Base-by-base conservation (phyloP, 2,113 vertebrate species). In the Chloropsis hardwickii region DNA sequence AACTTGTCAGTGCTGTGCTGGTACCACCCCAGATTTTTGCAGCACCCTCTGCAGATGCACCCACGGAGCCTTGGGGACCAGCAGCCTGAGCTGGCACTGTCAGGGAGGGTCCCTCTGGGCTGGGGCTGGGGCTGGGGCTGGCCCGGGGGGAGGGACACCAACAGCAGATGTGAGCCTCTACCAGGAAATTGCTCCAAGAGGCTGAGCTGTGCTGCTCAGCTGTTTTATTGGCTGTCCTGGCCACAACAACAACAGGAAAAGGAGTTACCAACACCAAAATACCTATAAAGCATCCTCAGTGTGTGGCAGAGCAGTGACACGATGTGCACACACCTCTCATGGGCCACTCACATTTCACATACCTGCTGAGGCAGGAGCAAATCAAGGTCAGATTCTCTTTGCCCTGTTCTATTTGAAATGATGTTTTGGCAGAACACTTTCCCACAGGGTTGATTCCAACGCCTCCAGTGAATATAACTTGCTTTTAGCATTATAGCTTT, bases 51-150 rank as follows among this genome's bases (percentile, higher is more conserved):
- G 51, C 25, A 42, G 42, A 11, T 54, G 31, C 2, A 13, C 10
- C 22, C 23, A 16, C 0, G 0, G 39, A n/a, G 11, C 47, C 45
- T 2, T 28, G 17, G 42, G 65, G 23, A 40, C 40, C 40, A 29
- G 0, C 5, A 10, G 23, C 48, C 31, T 48, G 7, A 3, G 19
- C n/a, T 31, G 25, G n/a, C 40, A 2, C 23, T 48, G 20, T 5
- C 39, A 10, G 33, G 53, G 35, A 48, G 18, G 7, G 6, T 35
- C 39, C 51, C 10, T 47, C 13, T 39, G 17, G 13, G 40, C 40
- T 14, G 40, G 40, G 40, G 35, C 67, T 84, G 57, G 17, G 13
- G 40, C 40, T 14, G 40, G 40, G 40, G 35, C 67, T 84, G 57
- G 23, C 27, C 65, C 28, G 40, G 10, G 20, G 23, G 28, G 12